Evolutionary conservation across 2,888 invertebrate species (phyloP).

Genomic region (Drosophila longiperda): DNA sequence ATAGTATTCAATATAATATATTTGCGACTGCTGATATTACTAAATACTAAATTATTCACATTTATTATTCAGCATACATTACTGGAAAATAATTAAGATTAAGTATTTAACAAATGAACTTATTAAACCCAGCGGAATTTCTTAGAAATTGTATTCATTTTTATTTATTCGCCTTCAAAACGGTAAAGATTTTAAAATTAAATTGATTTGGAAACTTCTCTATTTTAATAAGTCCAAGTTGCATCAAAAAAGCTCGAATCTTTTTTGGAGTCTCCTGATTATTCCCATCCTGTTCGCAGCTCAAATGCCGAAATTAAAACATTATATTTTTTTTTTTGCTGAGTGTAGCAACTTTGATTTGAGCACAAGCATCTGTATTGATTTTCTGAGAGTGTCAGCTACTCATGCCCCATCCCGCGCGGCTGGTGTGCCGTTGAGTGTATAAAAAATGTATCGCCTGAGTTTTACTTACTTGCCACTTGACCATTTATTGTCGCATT

Average conservation of each 20-base stretch:
- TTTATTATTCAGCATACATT: neutral
- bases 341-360: neutral
- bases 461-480: constrained; percentile 85
- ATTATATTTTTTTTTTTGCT: neutral
- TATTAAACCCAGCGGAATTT: neutral
- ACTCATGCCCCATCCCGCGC: too few relatives aligned
- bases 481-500: constrained; percentile 85
- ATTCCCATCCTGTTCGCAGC: neutral
- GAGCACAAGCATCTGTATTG: neutral
- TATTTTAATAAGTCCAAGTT: neutral
- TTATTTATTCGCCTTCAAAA: neutral
- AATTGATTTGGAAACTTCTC: neutral
- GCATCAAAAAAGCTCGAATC: neutral
- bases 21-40: neutral
- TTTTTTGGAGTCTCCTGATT: too few relatives aligned
- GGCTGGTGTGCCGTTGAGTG: neutral
- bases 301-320: neutral
- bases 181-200: neutral
- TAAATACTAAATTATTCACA: neutral
- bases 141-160: neutral
- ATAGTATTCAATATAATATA: neutral
- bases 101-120: neutral
- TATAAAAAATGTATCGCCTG: constrained; percentile 7
- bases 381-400: neutral
- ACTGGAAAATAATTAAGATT: neutral